phyloP scores from a whole-genome alignment of 2,888 invertebrate genomes.

The Agonopterix heracliana region DNA sequence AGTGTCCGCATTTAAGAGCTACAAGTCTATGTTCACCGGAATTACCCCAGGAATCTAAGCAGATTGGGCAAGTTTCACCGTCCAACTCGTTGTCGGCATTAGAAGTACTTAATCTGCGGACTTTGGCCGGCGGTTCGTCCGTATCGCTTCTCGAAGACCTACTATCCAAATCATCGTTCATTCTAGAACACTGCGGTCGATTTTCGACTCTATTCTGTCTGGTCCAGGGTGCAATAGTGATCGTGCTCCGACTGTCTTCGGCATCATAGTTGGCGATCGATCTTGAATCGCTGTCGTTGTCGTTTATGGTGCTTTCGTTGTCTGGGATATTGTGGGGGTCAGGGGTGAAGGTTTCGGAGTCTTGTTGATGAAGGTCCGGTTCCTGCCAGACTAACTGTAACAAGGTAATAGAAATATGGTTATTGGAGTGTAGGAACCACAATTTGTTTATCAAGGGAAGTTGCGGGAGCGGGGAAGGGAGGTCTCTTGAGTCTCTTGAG shows the following conservation, averaged over 20 bases:
- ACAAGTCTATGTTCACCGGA: constrained; percentile 90
- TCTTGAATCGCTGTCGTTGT: constrained; percentile 19
- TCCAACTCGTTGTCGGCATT: constrained; percentile 60
- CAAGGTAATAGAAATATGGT: neutral
- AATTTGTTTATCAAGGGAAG: too few relatives aligned
- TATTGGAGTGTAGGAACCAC: too few relatives aligned
- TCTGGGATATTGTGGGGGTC: constrained; percentile 3
- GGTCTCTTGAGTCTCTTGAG: too few relatives aligned
- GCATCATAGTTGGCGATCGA: constrained; percentile 13
- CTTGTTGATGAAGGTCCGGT: constrained; percentile 4
- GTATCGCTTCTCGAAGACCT: neutral
- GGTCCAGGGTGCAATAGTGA: neutral
- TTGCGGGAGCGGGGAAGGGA: too few relatives aligned
- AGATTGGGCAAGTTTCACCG: constrained; percentile 89
- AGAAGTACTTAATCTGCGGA: constrained; percentile 39
- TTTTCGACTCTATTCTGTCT: neutral
- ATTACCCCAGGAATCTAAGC: constrained; percentile 91
- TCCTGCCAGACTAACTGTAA: neutral
- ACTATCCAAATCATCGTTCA: neutral
- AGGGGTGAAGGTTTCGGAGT: constrained; percentile 13
- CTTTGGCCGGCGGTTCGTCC: constrained; percentile 47
- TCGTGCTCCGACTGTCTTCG: constrained; percentile 7
- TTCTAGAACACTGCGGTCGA: neutral
- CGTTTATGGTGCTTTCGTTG: constrained; percentile 13
- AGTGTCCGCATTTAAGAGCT: constrained; percentile 93